phyloP scores from a whole-genome alignment of 2,113 vertebrate genomes.

The Corydoras maculifer region DNA sequence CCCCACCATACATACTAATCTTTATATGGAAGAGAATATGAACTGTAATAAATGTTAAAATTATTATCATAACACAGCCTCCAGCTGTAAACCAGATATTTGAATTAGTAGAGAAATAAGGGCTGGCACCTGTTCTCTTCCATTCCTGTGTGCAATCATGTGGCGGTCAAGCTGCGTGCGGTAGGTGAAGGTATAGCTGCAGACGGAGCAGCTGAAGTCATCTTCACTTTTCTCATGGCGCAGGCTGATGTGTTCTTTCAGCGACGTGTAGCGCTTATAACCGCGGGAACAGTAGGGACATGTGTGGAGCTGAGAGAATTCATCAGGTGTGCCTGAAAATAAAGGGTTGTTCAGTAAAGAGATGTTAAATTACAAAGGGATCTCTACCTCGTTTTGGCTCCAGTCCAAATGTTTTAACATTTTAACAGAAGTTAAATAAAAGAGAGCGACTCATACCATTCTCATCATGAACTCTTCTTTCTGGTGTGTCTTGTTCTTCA shows the following conservation, averaged over 20 bases:
- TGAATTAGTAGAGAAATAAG: neutral
- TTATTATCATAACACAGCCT: too few relatives aligned
- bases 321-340: conserved; percentile 78
- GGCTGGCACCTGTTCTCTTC: conserved; percentile 73
- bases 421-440: neutral
- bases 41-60: too few relatives aligned
- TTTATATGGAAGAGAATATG: too few relatives aligned
- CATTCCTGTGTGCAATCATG: conserved; percentile 90
- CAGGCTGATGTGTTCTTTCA: conserved; percentile 97
- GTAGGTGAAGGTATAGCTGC: conserved; percentile 94
- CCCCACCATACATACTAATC: too few relatives aligned
- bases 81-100: too few relatives aligned
- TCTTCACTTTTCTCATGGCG: conserved; percentile 95
- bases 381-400: too few relatives aligned
- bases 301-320: conserved; percentile 86
- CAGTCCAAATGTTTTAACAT: too few relatives aligned
- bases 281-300: conserved; percentile 94
- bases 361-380: too few relatives aligned
- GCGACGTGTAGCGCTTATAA: conserved; percentile 93
- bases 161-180: conserved; percentile 94
- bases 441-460: conserved; percentile 73
- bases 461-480: conserved; percentile 85
- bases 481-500: conserved; percentile 82
- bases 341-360: too few relatives aligned
- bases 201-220: conserved; percentile 93